A percentile compares a stretch with the other conserved stretches of the same genome.
These are phyloP conservation scores for Strongylocentrotus purpuratus DNA, from an alignment of 35 echinoderm and acorn worm species.

Conservation along the genomic window DNA sequence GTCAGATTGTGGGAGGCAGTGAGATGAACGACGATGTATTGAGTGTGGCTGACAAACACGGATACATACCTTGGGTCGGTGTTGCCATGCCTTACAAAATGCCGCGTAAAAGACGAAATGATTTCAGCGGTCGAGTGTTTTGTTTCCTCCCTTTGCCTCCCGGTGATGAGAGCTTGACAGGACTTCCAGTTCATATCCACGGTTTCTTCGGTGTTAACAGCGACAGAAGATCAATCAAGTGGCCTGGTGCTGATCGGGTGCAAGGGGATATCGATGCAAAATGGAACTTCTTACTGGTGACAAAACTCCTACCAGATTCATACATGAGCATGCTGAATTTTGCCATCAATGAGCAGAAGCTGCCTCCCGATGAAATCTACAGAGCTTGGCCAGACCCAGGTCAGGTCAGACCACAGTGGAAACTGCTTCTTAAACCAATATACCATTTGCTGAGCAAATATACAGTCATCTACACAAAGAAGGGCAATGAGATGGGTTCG, in stretches of 20 bases:
- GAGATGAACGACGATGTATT: constrained; percentile 34
- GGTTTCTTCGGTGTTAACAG: constrained; percentile 91
- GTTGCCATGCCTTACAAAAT: constrained; percentile 59
- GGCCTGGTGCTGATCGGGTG: constrained; percentile 79
- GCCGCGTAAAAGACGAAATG: background rate
- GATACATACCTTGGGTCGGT: constrained; percentile 79
- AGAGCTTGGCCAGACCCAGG: constrained; percentile 63
- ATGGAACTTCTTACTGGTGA: constrained; percentile 83
- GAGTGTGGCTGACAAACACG: constrained; percentile 48
- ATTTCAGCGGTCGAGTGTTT: constrained; percentile 64
- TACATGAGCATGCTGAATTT: constrained; percentile 42
- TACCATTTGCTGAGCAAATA: constrained; percentile 54
- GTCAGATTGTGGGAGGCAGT: constrained; percentile 20
- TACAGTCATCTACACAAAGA: constrained; percentile 65
- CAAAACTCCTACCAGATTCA: constrained; percentile 71
- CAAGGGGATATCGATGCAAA: constrained; percentile 62
- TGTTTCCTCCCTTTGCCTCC: constrained; percentile 93
- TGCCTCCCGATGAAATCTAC: constrained; percentile 61
- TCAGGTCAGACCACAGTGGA: constrained; percentile 56
- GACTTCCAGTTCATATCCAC: constrained; percentile 92
- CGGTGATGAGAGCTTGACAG: constrained; percentile 65
- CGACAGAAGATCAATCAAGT: constrained; percentile 80
- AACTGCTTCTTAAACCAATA: constrained; percentile 52
- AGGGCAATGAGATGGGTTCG: background rate
- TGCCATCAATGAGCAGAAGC: background rate